Percentiles rank a stretch among this genome's conserved stretches.
These are phyloP conservation scores for Vimba vimba DNA, from an alignment of 2,113 vertebrate genomes.

Conservation along the genomic window DNA sequence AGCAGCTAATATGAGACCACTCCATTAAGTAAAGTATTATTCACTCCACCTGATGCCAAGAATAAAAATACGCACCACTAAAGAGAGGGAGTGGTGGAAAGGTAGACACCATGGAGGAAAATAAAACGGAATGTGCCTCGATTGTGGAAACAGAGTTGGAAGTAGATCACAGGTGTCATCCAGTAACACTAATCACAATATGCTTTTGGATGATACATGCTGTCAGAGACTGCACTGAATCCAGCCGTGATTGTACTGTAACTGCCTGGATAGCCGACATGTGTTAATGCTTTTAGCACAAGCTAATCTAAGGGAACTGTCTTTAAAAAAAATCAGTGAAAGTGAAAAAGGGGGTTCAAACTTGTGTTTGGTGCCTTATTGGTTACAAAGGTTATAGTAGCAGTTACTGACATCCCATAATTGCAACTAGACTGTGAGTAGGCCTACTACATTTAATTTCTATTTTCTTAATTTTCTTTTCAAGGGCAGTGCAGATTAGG, in stretches of 20 bases:
- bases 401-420: neutral
- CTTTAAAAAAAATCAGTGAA: neutral
- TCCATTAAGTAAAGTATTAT: conserved; percentile 72
- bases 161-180: conserved; percentile 66
- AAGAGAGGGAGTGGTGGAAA: conserved; percentile 63
- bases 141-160: conserved; percentile 58
- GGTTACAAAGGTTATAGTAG: neutral
- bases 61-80: conserved; percentile 70
- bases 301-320: neutral
- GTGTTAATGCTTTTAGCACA: conserved; percentile 25
- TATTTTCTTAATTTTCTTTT: too few relatives aligned
- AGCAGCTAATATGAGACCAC: conserved; percentile 67
- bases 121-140: conserved; percentile 53
- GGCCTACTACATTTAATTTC: too few relatives aligned
- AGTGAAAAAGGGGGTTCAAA: neutral
- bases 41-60: conserved; percentile 66
- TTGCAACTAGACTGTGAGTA: neutral
- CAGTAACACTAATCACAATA: conserved; percentile 38
- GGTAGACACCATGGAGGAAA: conserved; percentile 64
- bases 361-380: neutral
- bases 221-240: neutral
- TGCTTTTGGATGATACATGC: neutral
- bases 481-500: too few relatives aligned
- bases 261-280: neutral
- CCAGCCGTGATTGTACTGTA: neutral